These are phyloP conservation scores for Xanthia icteritia DNA, from an alignment of 2,888 invertebrate species.

Conservation along the genomic window DNA sequence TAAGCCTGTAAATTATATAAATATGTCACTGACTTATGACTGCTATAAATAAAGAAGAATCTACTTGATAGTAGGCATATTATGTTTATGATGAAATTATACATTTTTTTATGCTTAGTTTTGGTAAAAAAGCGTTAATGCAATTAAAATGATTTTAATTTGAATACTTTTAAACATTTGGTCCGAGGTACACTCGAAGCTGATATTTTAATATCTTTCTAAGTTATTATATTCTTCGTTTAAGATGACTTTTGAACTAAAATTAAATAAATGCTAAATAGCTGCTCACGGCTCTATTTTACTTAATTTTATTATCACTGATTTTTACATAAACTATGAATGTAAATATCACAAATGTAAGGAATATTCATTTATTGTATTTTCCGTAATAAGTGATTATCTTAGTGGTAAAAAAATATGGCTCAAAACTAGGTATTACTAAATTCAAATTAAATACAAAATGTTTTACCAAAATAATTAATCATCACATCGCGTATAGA, in stretches of 20 bases:
- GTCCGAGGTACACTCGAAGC: no score
- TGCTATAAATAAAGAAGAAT: not conserved
- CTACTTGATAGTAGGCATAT: not conserved
- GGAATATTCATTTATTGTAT: not conserved
- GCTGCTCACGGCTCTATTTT: not conserved
- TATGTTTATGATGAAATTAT: constrained; percentile 13
- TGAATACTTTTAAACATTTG: not conserved
- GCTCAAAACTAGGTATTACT: no score
- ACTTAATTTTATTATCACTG: constrained; percentile 6
- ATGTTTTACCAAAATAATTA: not conserved
- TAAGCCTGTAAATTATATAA: constrained; percentile 32
- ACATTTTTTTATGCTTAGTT: not conserved
- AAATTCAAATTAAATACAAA: not conserved
- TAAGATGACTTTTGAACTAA: not conserved
- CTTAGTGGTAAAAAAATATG: no score
- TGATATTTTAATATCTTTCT: not conserved
- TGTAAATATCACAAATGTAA: constrained; percentile 13
- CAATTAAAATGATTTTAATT: not conserved
- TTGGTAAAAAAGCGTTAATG: not conserved
- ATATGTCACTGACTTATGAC: constrained; percentile 23
- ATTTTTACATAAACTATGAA: not conserved
- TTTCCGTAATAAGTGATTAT: no score
- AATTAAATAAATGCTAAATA: constrained; percentile 12
- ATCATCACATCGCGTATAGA: not conserved
- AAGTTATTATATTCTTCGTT: not conserved